Evolutionary conservation across 1,140 invertebrate species (phyloP), one percentile per base, ranked within the genome.

Genomic region (Polypedilum vanderplanki): DNA sequence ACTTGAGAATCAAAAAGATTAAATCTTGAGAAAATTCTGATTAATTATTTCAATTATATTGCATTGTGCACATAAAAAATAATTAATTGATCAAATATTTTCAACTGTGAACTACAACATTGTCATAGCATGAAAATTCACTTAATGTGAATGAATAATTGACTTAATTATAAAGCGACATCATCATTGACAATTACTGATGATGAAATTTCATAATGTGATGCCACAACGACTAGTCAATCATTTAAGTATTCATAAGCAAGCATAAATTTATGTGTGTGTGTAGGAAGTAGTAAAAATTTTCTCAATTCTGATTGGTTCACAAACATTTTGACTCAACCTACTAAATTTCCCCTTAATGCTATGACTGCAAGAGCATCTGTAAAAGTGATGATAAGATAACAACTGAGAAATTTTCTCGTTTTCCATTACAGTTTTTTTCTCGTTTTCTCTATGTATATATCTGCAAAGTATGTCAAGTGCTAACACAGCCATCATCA

Each of bases 151-250:
- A n/a, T 33, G 46, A 57, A 15, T 57, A 57, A 57, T 57, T 57
- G 46, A 57, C 46, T 57, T 57, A 57, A 57, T 57, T 57, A 57
- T 15, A 57, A 57, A 57, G 46, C 46, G 46, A 9, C 46, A 57
- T 57, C 46, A 57, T 57, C 46, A 57, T 57, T n/a, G 46, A 57
- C 46, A 57, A 57, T 57, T 57, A 57, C n/a, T 57, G 46, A 57
- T 57, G 46, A 57, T 33, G 24, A 33, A 33, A 33, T 33, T 57
- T 57, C 46, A 57, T 57, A 57, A 57, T n/a, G 46, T 12, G 46
- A 57, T 57, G 46, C 46, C 46, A 57, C 46, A 57, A 57, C 46
- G 9, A 57, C n/a, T 57, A 33, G 10, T 57, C 46, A 57, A 57
- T 57, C 46, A 57, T 33, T 33, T 33, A 33, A 33, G 24, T 33